Base-by-base conservation (phyloP, 2,888 invertebrate genomes). In the Palloptera scutellata region DNA sequence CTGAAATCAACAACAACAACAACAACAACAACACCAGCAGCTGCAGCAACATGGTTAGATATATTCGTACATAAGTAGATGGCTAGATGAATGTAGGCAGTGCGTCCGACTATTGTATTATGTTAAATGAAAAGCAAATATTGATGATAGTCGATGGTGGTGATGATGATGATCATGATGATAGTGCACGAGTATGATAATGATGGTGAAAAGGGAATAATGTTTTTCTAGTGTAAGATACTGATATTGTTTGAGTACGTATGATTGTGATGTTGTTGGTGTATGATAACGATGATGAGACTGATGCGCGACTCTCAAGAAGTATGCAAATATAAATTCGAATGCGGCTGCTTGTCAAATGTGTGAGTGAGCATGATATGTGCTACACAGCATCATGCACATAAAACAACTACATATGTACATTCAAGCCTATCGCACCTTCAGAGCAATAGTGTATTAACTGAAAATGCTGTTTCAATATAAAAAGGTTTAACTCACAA, bases 281-380 rank as follows among this genome's bases (percentile, higher is more conserved):
- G 81, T 80, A 81, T 81, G 76, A 80, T 81, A 81, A 81, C 81
- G 81, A 68, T 52, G 61, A 64, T 65, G 69, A 65, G 64, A 66
- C 66, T 61, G 64, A 66, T 64, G 51, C 59, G 65, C 64, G 57
- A 41, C 61, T 64, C 61, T 64, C 53, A 67, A 69, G 69, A 67
- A 65, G 61, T 69, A 64, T 48, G 64, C 65, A 71, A 67, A 71
- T 67, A 71, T n/a, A 66, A 40, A 30, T 30, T 6, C 30, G 30
- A 51, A 61, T 20, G 12, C 13, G n/a, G 62, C 19, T 30, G 62
- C 62, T 43, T 30, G 30, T 30, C 48, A 17, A 61, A 15, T 52
- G 52, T 41, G 40, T 30, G 15, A 51, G 48, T 12, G 19, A 51
- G 40, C n/a, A 42, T 60, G 19, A 8, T 40, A 55, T 30, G 30